Evolutionary conservation across 2,797 vertebrate species (phyloP).

Genomic region (Somateria mollissima): DNA sequence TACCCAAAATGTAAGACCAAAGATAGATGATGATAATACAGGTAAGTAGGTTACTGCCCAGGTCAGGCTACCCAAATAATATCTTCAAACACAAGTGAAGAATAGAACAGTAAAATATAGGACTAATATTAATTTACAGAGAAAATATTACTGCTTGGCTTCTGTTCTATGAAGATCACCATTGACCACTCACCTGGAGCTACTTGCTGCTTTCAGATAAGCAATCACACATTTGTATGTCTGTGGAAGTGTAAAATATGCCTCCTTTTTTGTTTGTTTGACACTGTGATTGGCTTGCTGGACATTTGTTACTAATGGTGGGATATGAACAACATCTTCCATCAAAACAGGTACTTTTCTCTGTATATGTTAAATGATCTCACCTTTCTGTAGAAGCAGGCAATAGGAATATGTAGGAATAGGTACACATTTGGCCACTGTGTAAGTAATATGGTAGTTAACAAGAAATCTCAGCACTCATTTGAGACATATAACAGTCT

Average conservation of each 20-base stretch:
- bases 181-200: not conserved
- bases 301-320: not conserved
- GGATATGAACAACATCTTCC: not conserved
- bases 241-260: not conserved
- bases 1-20: too few relatives aligned
- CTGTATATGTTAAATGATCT: not conserved
- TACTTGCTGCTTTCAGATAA: not conserved
- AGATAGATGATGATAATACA: not conserved
- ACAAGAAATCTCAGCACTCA: not conserved
- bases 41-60: not conserved
- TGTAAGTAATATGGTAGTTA: not conserved
- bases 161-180: not conserved
- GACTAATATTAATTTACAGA: not conserved
- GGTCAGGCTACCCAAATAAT: not conserved
- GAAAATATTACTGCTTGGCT: not conserved
- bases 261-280: not conserved
- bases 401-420: not conserved
- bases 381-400: not conserved
- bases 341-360: not conserved
- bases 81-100: not conserved
- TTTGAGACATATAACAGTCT: not conserved
- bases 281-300: not conserved
- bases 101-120: not conserved
- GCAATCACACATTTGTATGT: not conserved
- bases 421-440: not conserved